phyloP scores from a whole-genome alignment of 2,113 vertebrate species.

The Podarcis muralis region DNA sequence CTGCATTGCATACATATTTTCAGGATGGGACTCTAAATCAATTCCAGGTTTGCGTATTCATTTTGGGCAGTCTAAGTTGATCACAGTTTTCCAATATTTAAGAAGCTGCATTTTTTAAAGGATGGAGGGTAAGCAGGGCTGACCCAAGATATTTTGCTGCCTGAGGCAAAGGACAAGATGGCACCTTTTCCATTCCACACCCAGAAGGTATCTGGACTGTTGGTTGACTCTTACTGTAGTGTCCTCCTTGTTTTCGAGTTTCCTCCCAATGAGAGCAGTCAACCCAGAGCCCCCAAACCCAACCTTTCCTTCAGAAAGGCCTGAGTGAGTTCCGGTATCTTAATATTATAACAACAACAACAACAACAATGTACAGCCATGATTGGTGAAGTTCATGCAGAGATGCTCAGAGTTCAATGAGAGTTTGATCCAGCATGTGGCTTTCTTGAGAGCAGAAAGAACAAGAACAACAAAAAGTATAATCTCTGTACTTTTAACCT shows the following conservation, averaged over 20 bases:
- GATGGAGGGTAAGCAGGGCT: neutral
- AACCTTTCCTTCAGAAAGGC: too few species aligned
- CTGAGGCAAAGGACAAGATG: too few species aligned
- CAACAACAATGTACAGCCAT: too few species aligned
- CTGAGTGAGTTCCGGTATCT: too few species aligned
- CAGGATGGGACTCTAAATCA: neutral
- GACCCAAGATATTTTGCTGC: too few species aligned
- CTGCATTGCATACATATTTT: neutral
- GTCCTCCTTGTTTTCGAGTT: too few species aligned
- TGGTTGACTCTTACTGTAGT: too few species aligned
- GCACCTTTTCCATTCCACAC: too few species aligned
- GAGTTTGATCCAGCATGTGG: constrained; percentile 42
- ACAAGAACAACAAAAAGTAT: constrained; percentile 35
- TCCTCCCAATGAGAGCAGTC: too few species aligned
- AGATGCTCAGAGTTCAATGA: neutral
- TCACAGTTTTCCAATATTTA: neutral
- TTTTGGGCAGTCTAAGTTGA: neutral
- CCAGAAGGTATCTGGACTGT: too few species aligned
- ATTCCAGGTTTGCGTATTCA: neutral
- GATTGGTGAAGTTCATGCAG: neutral
- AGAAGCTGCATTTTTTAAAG: neutral
- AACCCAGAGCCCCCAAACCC: too few species aligned
- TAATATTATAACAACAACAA: neutral
- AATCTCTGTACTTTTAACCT: constrained; percentile 25
- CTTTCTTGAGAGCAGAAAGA: constrained; percentile 20